These are phyloP conservation scores for Pteronotus mesoamericanus DNA, from an alignment of 2,797 vertebrate genomes.

Conservation along the genomic window DNA sequence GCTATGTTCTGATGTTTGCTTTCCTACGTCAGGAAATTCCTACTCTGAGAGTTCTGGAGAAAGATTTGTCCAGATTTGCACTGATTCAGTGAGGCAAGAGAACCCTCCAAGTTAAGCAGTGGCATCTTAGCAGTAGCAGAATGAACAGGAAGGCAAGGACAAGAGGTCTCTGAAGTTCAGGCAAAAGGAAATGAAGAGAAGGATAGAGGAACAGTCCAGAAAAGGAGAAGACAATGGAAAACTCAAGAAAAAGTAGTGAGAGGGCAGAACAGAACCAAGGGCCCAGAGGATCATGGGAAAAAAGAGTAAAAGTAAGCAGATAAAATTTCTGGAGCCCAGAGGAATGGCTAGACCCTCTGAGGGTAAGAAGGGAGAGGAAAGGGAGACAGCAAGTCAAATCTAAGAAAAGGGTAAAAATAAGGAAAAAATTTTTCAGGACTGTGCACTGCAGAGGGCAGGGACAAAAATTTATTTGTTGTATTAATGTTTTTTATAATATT, in stretches of 20 bases:
- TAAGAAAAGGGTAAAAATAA: not conserved
- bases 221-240: not conserved
- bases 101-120: not conserved
- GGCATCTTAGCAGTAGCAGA: not conserved
- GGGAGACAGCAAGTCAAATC: not conserved
- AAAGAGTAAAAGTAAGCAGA: not conserved
- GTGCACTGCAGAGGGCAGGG: not conserved
- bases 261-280: not conserved
- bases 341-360: not conserved
- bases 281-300: not conserved
- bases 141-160: not conserved
- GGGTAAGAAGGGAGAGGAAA: not conserved
- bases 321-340: not conserved
- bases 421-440: not conserved
- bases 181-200: not conserved
- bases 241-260: not conserved
- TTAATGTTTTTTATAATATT: slow-evolving; percentile 12
- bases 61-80: not conserved
- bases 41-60: slow-evolving; percentile 8
- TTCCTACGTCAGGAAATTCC: not conserved
- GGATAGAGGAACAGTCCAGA: not conserved
- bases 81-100: not conserved
- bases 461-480: not conserved
- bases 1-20: not conserved
- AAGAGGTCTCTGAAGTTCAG: not conserved